Conservation (phyloP, 1,140 invertebrate genomes). For the Globodera rostochiensis region DNA sequence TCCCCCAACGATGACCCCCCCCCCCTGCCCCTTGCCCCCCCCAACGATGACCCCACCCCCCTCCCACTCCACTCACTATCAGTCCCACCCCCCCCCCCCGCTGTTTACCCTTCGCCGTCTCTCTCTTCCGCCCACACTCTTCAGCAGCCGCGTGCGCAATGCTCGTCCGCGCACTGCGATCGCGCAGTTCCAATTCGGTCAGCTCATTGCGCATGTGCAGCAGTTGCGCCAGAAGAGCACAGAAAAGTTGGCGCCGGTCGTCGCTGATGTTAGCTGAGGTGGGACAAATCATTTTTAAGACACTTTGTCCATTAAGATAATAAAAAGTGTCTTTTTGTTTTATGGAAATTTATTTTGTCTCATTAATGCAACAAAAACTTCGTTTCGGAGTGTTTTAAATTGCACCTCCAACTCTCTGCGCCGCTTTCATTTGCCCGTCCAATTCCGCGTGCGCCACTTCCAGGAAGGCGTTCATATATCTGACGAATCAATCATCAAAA, state of each 20-base stretch:
- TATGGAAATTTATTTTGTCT: no score
- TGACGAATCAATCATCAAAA: not conserved
- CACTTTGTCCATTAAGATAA: no score
- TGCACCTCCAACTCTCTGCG: not conserved
- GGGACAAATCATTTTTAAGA: not conserved
- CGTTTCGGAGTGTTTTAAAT: not conserved
- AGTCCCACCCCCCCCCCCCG: no score
- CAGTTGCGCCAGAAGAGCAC: conserved; percentile 18
- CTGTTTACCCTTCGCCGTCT: not conserved
- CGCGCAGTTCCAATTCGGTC: conserved; percentile 17
- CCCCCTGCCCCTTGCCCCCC: no score
- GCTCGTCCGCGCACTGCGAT: not conserved
- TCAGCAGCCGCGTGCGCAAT: not conserved
- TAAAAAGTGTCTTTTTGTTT: no score
- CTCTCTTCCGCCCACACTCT: not conserved
- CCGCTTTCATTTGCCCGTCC: conserved; percentile 21
- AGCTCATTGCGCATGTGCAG: conserved; percentile 29
- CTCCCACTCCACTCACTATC: no score
- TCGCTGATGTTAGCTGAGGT: not conserved
- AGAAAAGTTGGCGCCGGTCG: conserved; percentile 9
- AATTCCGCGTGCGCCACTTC: conserved; percentile 17
- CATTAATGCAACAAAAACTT: no score
- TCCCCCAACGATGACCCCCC: no score
- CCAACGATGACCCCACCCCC: no score
- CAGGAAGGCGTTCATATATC: conserved; percentile 24